Evolutionary conservation across 1,140 invertebrate species (phyloP).

Genomic region (Zaprionus davidi): DNA sequence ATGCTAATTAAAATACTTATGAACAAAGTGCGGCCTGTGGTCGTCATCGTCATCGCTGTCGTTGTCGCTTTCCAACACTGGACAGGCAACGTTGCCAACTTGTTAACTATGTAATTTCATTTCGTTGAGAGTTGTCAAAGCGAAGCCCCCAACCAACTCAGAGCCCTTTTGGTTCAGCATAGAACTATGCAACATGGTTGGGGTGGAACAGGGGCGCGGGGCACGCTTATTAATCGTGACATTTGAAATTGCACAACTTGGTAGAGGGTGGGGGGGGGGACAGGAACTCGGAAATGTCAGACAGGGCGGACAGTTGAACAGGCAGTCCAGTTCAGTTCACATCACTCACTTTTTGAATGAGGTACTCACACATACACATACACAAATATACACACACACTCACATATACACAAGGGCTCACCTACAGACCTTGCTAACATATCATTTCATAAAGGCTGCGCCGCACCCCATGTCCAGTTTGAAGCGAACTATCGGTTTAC

Average conservation of each 20-base stretch:
- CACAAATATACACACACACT: not conserved
- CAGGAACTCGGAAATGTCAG: constrained; percentile 43
- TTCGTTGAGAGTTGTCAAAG: constrained; percentile 40
- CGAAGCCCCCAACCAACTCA: constrained; percentile 13
- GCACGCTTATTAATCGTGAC: constrained; percentile 47
- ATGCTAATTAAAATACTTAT: constrained; percentile 38
- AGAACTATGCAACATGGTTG: constrained; percentile 29
- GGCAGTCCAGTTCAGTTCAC: constrained; percentile 32
- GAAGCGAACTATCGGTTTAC: constrained; percentile 15
- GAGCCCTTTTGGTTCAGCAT: constrained; percentile 15
- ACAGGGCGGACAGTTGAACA: constrained; percentile 16
- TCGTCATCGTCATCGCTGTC: not conserved
- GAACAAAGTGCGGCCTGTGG: constrained; percentile 31
- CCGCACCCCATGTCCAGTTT: constrained; percentile 34
- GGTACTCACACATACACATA: not conserved
- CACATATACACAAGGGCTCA: not conserved
- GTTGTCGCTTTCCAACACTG: constrained; percentile 15
- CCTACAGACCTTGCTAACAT: not conserved
- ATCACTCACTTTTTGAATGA: constrained; percentile 44
- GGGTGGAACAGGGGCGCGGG: not conserved
- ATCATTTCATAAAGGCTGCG: constrained; percentile 16
- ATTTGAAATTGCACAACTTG: constrained; percentile 45
- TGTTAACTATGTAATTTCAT: constrained; percentile 34
- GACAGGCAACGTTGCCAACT: constrained; percentile 4
- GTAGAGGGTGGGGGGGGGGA: not conserved